These are phyloP conservation scores for Decapterus maruadsi DNA, from an alignment of 2,797 vertebrate species.

Conservation along the genomic window DNA sequence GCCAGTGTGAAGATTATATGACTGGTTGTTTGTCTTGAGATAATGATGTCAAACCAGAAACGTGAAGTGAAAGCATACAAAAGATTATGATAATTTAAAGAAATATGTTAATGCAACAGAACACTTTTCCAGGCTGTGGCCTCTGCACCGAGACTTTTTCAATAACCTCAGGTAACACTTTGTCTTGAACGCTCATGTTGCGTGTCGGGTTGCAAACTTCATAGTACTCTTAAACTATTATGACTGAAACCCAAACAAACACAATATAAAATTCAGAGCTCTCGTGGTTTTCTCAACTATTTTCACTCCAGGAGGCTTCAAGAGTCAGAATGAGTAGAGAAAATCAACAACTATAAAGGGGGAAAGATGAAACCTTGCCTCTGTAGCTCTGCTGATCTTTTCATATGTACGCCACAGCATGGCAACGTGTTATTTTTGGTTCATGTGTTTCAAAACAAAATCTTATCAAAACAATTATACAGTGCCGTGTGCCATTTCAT, in stretches of 20 bases:
- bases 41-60: neutral
- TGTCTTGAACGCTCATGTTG: slow-evolving; percentile 11
- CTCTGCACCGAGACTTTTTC: neutral
- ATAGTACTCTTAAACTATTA: slow-evolving; percentile 30
- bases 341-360: slow-evolving; percentile 20
- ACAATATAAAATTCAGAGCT: slow-evolving; percentile 20
- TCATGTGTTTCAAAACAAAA: slow-evolving; percentile 60
- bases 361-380: slow-evolving; percentile 39
- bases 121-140: neutral
- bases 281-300: slow-evolving; percentile 37
- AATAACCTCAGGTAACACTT: slow-evolving; percentile 21
- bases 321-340: slow-evolving; percentile 6
- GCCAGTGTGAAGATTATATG: neutral
- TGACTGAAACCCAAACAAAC: slow-evolving; percentile 45
- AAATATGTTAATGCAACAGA: neutral
- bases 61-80: neutral
- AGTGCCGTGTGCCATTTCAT: neutral
- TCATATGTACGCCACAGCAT: slow-evolving; percentile 32
- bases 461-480: slow-evolving; percentile 9
- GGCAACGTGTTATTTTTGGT: slow-evolving; percentile 40
- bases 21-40: neutral
- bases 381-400: slow-evolving; percentile 25
- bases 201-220: neutral
- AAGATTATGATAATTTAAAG: neutral
- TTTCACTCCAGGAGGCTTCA: slow-evolving; percentile 26